A percentile compares a stretch with the other conserved stretches of the same genome.
These are phyloP conservation scores for Todiramphus chloris DNA, from an alignment of 2,113 vertebrate species.

Conservation along the genomic window DNA sequence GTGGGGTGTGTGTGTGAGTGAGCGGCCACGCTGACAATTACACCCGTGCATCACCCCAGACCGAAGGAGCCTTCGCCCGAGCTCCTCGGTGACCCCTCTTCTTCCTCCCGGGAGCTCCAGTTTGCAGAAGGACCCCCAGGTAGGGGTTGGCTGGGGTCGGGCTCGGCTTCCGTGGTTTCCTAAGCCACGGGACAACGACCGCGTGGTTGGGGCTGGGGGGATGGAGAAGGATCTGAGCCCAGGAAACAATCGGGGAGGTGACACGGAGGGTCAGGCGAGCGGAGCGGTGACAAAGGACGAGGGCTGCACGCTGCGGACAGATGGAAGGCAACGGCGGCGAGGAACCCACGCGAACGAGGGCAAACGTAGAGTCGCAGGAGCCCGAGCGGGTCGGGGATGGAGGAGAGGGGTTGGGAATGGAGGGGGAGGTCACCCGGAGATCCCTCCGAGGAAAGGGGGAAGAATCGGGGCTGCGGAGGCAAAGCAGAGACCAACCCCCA, in stretches of 20 bases:
- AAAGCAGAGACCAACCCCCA: background rate
- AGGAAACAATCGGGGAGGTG: background rate
- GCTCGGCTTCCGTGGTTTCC: background rate
- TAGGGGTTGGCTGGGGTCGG: background rate
- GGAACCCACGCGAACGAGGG: constrained; percentile 2
- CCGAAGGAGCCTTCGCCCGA: accelerated
- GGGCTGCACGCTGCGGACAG: constrained; percentile 36
- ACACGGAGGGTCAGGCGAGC: constrained; percentile 38
- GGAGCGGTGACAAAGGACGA: constrained; percentile 11
- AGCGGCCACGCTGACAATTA: background rate
- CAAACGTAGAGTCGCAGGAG: background rate
- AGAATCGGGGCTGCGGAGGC: background rate
- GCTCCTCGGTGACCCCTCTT: background rate
- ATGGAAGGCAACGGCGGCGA: background rate
- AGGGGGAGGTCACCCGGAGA: background rate
- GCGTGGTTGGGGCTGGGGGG: too few relatives aligned
- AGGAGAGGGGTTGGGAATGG: background rate
- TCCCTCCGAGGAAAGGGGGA: background rate
- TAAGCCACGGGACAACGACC: background rate
- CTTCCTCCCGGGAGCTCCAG: background rate
- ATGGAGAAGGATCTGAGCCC: background rate
- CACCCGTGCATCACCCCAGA: background rate
- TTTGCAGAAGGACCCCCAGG: background rate
- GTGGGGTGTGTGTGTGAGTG: background rate
- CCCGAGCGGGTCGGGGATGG: background rate